phyloP scores from a whole-genome alignment of 2,797 vertebrate genomes.

The Scyliorhinus canicula region DNA sequence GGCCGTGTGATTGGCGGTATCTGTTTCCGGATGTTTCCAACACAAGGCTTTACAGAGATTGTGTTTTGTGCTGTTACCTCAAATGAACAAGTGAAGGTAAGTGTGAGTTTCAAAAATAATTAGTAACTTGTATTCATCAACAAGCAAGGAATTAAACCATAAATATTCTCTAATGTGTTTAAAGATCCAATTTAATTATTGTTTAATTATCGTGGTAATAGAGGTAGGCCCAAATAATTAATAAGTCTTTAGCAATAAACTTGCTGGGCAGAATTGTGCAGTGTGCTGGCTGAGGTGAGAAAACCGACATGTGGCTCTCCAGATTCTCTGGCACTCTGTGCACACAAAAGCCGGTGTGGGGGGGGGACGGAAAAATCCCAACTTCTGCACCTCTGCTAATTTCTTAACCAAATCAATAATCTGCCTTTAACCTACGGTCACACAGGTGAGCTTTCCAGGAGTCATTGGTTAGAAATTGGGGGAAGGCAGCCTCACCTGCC shows the following conservation, averaged over 20 bases:
- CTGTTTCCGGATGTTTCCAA: conserved; percentile 97
- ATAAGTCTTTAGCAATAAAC: too few species aligned
- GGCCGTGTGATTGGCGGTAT: conserved; percentile 98
- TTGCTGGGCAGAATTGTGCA: too few species aligned
- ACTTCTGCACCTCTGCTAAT: too few species aligned
- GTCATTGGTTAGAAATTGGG: neutral
- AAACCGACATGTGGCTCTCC: too few species aligned
- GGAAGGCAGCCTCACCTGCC: neutral
- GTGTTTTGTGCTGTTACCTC: conserved; percentile 98
- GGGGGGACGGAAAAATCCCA: too few species aligned
- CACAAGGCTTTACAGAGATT: conserved; percentile 96
- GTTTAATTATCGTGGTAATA: too few species aligned
- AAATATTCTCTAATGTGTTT: neutral
- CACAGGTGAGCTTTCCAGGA: neutral
- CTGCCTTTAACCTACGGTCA: neutral
- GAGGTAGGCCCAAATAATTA: neutral
- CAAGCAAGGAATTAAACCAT: neutral
- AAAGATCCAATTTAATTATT: neutral
- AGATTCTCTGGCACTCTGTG: too few species aligned
- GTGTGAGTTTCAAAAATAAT: conserved; percentile 34
- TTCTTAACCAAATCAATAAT: too few species aligned
- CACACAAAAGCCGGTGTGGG: too few species aligned
- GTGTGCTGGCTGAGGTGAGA: too few species aligned
- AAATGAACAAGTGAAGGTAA: conserved; percentile 97
- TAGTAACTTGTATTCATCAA: neutral